These are phyloP conservation scores for Arctopsyche grandis DNA, from an alignment of 1,140 invertebrate species.

Conservation along the genomic window DNA sequence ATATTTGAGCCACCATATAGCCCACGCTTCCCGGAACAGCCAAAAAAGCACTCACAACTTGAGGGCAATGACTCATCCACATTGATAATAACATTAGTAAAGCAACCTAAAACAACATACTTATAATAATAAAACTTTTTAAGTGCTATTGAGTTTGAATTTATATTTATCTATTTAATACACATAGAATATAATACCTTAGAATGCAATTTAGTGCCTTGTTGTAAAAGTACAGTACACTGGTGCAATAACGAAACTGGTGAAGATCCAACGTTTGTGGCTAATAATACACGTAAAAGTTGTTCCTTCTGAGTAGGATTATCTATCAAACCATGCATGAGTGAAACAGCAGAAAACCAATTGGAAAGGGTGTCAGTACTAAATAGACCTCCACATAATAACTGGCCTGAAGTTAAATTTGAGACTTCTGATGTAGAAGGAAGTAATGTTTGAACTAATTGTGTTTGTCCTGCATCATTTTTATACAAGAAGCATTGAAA, in stretches of 20 bases:
- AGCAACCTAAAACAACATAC: slow-evolving; percentile 70
- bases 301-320: slow-evolving; percentile 92
- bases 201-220: slow-evolving; percentile 87
- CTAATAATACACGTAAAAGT: slow-evolving; percentile 90
- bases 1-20: slow-evolving; percentile 82
- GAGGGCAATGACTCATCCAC: slow-evolving; percentile 89
- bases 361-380: slow-evolving; percentile 92
- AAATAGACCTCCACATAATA: slow-evolving; percentile 95
- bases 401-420: slow-evolving; percentile 81
- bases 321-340: slow-evolving; percentile 91
- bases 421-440: slow-evolving; percentile 82
- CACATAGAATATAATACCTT: slow-evolving; percentile 64
- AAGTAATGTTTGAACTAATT: slow-evolving; percentile 90
- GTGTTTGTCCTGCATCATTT: slow-evolving; percentile 89
- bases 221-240: slow-evolving; percentile 84
- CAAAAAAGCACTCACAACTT: slow-evolving; percentile 87
- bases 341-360: slow-evolving; percentile 94
- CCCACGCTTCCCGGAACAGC: slow-evolving; percentile 86
- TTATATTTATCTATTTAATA: too few species aligned
- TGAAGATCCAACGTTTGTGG: slow-evolving; percentile 83
- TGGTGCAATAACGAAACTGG: slow-evolving; percentile 91
- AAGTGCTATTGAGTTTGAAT: background rate
- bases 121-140: background rate
- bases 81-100: slow-evolving; percentile 90
- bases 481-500: slow-evolving; percentile 96